Evolutionary conservation across 2,113 vertebrate species (phyloP), one percentile per base, ranked within the genome.

Genomic region (Himantopus leucocephalus): DNA sequence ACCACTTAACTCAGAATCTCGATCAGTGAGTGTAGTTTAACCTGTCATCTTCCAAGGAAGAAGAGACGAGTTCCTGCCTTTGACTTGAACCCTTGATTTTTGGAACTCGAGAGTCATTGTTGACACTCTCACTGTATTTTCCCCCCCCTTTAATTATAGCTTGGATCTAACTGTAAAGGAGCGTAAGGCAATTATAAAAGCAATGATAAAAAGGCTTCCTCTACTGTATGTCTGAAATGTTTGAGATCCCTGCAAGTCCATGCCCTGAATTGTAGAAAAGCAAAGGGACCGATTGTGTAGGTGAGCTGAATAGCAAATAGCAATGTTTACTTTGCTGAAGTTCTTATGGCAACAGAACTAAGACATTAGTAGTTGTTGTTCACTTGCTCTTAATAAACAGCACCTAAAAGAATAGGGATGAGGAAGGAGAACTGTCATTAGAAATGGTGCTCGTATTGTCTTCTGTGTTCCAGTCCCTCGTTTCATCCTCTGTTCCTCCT

Each of bases 281-380:
- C 64, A 45, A 37, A 84, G 82, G 64, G 48, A 45, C 14, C 1
- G 1, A 24, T 20, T 22, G 13, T 5, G 3, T 8, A 77, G 86
- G 52, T 80, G 82, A 96, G 77, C 53, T 48, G 93, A 77, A 96
- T 62, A 37, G 17, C 60, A 92, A 94, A 88, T 10, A 41, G 14
- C 26, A 21, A 4, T 1, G 30, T 34, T 87, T 17, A 19, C 64
- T 23, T 85, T 74, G 47, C 90, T 94, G 53, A 76, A 59, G 63
- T 15, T 60, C 83, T 79, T n/a, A 30, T 22, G 43, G 71, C 53
- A 68, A 55, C 70, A 89, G 56, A 67, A 4, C 12, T n/a, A 12
- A 55, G 32, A 12, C 32, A 9, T 8, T 39, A 39, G 29, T 35
- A 50, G 37, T 30, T 5, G 10, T 19, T 39, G 19, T 55, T 88